Base-by-base conservation (phyloP, 1,140 invertebrate genomes). In the Cotesia chilonis region DNA sequence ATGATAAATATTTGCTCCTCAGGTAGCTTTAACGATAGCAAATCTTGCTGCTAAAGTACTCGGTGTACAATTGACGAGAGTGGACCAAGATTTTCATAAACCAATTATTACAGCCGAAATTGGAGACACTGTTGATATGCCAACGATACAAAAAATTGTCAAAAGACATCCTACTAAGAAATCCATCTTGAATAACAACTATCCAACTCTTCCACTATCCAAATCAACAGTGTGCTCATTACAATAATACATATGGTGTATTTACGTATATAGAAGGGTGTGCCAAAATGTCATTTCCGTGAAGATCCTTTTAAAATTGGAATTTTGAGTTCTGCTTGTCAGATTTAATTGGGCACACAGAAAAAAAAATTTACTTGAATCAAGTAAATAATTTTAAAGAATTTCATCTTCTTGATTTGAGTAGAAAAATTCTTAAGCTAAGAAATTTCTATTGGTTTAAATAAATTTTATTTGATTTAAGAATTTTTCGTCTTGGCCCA, bases 51-150 rank as follows among this genome's bases (percentile, higher is more conserved):
- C 92, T 7, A 91, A 93, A 80, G 85, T 91, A 17, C 81, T 93
- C 6, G 91, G 91, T 14, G 87, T 93, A 12, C 86, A 88, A 77
- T 81, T 93, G 67, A 91, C 89, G 17, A 90, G 88, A 77, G 88
- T 89, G 36, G 92, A 93, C 75, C 87, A 91, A 75, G 92, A 93
- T 79, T 89, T 89, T 59, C 89, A 92, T 70, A 90, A 90, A 66
- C 86, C 89, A 20, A 90, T 93, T 36, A 89, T 93, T 1, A 90
- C 90, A 73, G 92, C 92, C 2, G 90, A 92, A 83, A 92, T 92
- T 17, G 85, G 84, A 10, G 85, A 86, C 68, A 83, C 85, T 1
- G 84, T 86, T 17, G 85, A 87, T 60, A 71, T 87, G 67, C 73
- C 76, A 47, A 72, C 77, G 4, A 59, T 81, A 9, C 80, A 80